Evolutionary conservation across 2,888 invertebrate species (phyloP).

Genomic region (Pristionchus maxplancki): DNA sequence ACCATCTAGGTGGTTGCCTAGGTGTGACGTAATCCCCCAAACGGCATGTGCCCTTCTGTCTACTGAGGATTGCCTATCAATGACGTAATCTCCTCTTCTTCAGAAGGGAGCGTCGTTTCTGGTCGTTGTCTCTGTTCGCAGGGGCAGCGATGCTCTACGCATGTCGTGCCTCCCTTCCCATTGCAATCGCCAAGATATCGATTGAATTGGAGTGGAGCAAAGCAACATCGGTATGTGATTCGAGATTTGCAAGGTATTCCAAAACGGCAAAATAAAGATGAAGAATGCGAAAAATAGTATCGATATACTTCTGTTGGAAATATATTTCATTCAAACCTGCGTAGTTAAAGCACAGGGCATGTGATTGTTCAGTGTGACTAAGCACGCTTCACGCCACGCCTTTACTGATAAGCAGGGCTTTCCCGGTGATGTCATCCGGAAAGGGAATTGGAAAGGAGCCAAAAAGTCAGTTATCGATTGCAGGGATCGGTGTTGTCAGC

Average conservation of each 20-base stretch:
- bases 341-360: not conserved
- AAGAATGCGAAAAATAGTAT: too few relatives aligned
- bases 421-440: not conserved
- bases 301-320: too few relatives aligned
- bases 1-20: not conserved
- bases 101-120: constrained; percentile 81
- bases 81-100: constrained; percentile 39
- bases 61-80: not conserved
- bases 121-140: constrained; percentile 83
- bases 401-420: not conserved
- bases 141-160: constrained; percentile 85
- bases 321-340: not conserved
- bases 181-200: constrained; percentile 71
- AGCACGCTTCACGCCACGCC: not conserved
- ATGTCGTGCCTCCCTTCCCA: constrained; percentile 84
- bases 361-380: not conserved
- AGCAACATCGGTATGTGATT: constrained; percentile 21
- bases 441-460: not conserved
- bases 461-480: constrained; percentile 27
- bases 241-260: not conserved
- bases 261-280: too few relatives aligned
- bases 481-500: constrained; percentile 84
- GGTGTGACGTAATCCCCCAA: not conserved
- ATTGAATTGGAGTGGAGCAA: constrained; percentile 45
- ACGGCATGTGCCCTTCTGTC: too few relatives aligned